Evolutionary conservation across 2,888 invertebrate species (phyloP).

Genomic region (Homarus gammarus): DNA sequence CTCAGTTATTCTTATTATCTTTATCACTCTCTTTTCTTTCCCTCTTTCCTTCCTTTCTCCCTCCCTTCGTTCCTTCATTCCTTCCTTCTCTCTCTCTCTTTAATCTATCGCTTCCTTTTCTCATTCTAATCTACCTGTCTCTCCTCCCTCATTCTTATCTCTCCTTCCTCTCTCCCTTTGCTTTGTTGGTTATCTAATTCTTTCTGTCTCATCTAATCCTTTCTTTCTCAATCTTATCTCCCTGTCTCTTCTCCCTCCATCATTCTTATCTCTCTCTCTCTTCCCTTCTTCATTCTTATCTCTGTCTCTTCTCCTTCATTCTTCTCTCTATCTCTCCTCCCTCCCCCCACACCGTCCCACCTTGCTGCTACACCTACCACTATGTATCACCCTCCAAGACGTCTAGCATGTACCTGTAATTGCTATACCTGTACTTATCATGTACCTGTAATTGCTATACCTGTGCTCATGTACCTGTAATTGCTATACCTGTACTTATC

Average conservation of each 20-base stretch:
- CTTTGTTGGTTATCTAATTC: background rate
- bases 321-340: background rate
- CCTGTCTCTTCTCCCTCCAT: conserved; percentile 2
- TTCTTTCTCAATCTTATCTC: background rate
- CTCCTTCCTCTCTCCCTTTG: background rate
- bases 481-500: too few relatives aligned
- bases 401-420: background rate
- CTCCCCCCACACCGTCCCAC: too few relatives aligned
- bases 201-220: background rate
- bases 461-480: too few relatives aligned
- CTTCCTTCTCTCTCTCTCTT: conserved; percentile 22
- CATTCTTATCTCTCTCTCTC: background rate
- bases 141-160: background rate
- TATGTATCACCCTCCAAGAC: background rate
- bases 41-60: background rate
- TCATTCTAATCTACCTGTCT: background rate
- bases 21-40: background rate
- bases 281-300: background rate
- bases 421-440: background rate
- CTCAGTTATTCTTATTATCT: too few relatives aligned
- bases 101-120: background rate
- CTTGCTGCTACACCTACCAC: background rate
- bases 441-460: too few relatives aligned
- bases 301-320: background rate
- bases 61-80: background rate